Conservation (phyloP, 2,888 invertebrate species). For the Hemaris fuciformis region DNA sequence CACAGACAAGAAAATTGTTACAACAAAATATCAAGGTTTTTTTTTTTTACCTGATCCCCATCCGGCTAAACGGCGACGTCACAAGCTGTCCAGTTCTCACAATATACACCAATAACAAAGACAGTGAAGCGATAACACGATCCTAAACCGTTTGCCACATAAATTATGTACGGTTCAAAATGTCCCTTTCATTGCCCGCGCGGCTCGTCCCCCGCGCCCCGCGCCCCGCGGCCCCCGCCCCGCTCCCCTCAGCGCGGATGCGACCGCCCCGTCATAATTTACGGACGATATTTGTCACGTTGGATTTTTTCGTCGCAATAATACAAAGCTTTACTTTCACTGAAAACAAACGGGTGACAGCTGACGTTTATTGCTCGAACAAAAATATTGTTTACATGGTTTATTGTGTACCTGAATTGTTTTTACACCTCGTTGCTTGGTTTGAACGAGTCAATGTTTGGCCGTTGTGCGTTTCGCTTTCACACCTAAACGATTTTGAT, state of each 20-base stretch:
- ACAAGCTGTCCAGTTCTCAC: not conserved
- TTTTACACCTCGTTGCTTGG: not conserved
- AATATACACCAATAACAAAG: not conserved
- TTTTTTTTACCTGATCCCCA: not conserved
- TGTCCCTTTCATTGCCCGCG: slow-evolving; percentile 26
- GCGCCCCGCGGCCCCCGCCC: not conserved
- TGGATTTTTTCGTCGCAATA: slow-evolving; percentile 9
- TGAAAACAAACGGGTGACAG: slow-evolving; percentile 7
- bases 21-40: too few species aligned
- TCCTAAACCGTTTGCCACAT: slow-evolving; percentile 20
- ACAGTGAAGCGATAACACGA: not conserved
- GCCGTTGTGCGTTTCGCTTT: not conserved
- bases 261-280: not conserved
- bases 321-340: slow-evolving; percentile 3
- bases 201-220: not conserved
- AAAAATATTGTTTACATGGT: slow-evolving; percentile 8
- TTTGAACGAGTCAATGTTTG: not conserved
- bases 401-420: slow-evolving; percentile 4
- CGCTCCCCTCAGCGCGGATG: not conserved
- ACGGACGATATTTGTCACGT: slow-evolving; percentile 9
- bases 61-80: not conserved
- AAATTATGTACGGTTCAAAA: slow-evolving; percentile 31
- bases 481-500: not conserved
- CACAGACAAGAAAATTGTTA: not conserved
- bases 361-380: slow-evolving; percentile 3